These are phyloP conservation scores for Dallia pectoralis DNA, from an alignment of 2,797 vertebrate genomes.

Conservation along the genomic window DNA sequence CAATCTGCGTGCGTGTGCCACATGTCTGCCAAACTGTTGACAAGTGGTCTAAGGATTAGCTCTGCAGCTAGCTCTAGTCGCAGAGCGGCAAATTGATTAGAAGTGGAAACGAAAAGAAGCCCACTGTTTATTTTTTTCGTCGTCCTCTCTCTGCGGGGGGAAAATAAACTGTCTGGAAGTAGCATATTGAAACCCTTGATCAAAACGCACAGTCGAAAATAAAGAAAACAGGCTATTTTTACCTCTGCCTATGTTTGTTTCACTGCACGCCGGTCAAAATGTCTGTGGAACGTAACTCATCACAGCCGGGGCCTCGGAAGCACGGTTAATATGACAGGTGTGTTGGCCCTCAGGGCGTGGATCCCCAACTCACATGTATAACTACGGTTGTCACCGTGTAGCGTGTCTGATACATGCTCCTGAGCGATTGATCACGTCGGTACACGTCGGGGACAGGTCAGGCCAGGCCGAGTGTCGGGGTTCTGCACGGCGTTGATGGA, in stretches of 20 bases:
- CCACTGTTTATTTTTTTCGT: background rate
- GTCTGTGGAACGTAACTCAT: background rate
- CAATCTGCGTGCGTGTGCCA: background rate
- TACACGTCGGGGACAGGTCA: background rate
- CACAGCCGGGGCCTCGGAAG: background rate
- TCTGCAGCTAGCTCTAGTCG: background rate
- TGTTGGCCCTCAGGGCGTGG: too few relatives aligned
- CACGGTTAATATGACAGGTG: background rate
- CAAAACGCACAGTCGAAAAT: background rate
- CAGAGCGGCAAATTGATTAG: background rate
- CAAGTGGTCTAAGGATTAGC: slow-evolving; percentile 1
- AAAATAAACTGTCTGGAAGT: background rate
- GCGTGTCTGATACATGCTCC: background rate
- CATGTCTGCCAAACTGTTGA: slow-evolving; percentile 6
- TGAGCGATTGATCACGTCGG: background rate
- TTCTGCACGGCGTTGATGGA: too few relatives aligned
- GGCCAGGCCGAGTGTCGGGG: background rate
- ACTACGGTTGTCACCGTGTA: background rate
- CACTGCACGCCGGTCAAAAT: background rate
- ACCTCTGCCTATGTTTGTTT: background rate
- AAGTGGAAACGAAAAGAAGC: background rate
- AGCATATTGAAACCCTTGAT: background rate
- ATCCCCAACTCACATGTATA: background rate
- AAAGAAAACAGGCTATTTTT: background rate
- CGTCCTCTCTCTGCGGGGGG: background rate